Conservation (phyloP, 1,140 invertebrate genomes). For the Ladona fulva region DNA sequence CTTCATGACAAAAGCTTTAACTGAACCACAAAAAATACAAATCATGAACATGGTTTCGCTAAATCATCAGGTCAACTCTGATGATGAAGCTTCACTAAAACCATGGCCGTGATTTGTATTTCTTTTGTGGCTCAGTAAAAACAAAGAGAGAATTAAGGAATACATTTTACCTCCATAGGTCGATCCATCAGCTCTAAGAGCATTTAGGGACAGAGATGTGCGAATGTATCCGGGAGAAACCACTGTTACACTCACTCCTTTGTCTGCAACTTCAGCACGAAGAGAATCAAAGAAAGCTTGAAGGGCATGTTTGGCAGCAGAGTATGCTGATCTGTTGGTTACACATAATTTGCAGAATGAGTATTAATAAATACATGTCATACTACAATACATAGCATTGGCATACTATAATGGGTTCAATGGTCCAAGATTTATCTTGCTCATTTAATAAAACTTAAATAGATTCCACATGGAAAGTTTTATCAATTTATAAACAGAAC, state of each 20-base stretch:
- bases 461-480: no score
- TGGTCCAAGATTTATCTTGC: no score
- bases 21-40: not conserved
- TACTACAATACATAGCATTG: no score
- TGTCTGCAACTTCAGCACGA: conserved; percentile 62
- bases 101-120: not conserved
- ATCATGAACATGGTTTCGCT: not conserved
- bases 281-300: conserved; percentile 81
- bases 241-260: conserved; percentile 70
- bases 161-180: conserved; percentile 58
- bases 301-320: conserved; percentile 89
- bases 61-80: not conserved
- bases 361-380: no score
- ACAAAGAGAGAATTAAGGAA: not conserved
- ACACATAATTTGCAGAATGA: not conserved
- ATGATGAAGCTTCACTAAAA: not conserved
- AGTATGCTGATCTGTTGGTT: conserved; percentile 65
- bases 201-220: conserved; percentile 82
- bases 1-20: not conserved
- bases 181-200: conserved; percentile 66
- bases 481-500: no score
- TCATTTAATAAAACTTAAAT: no score
- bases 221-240: conserved; percentile 83
- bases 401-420: no score
- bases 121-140: not conserved